Percentiles rank a stretch among this genome's conserved stretches.
phyloP scores from a whole-genome alignment of 2,113 vertebrate genomes.

The Lampris megalopsis region DNA sequence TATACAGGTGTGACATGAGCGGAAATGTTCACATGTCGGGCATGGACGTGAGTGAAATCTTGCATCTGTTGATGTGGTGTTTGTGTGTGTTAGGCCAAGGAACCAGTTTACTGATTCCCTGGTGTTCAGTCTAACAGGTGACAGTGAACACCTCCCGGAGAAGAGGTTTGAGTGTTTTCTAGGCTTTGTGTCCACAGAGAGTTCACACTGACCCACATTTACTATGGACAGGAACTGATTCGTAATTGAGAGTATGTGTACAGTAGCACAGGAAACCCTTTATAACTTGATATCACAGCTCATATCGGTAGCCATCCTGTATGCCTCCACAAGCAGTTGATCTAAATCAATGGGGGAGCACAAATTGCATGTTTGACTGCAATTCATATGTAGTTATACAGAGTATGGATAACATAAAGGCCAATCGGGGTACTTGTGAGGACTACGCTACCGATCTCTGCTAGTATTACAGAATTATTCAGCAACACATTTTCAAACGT shows the following conservation, averaged over 20 bases:
- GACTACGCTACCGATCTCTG: too few species aligned
- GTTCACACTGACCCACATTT: slow-evolving; percentile 5
- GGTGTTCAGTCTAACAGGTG: neutral
- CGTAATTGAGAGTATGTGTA: neutral
- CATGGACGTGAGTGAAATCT: too few species aligned
- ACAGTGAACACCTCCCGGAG: neutral
- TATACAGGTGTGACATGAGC: too few species aligned
- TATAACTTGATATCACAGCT: neutral
- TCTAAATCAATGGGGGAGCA: neutral
- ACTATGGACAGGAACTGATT: neutral
- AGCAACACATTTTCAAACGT: too few species aligned
- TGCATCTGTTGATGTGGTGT: too few species aligned
- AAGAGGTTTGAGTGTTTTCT: neutral
- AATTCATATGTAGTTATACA: too few species aligned
- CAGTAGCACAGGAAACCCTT: neutral
- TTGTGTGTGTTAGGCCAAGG: too few species aligned
- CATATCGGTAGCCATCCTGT: neutral
- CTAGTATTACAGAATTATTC: too few species aligned
- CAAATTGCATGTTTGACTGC: neutral
- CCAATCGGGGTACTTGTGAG: too few species aligned
- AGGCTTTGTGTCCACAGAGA: neutral
- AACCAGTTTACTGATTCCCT: too few species aligned
- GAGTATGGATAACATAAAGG: too few species aligned
- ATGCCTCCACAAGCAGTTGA: neutral
- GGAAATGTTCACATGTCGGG: too few species aligned